These are phyloP conservation scores for Tridacna gigas DNA, from an alignment of 2,888 invertebrate genomes.

Conservation along the genomic window DNA sequence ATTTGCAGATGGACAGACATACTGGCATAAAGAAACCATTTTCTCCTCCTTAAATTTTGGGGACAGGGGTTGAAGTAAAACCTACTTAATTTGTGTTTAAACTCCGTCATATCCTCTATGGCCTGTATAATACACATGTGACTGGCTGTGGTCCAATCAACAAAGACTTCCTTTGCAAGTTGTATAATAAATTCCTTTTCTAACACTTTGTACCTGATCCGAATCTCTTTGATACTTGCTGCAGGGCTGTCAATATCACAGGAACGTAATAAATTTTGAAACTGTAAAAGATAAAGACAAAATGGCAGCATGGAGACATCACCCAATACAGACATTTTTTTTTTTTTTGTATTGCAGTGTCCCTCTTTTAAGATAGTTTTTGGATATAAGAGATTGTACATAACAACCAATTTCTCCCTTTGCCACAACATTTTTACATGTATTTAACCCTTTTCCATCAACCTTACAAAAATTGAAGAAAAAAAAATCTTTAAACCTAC, in stretches of 20 bases:
- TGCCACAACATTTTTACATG: not conserved
- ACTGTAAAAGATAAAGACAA: constrained; percentile 48
- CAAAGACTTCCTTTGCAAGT: constrained; percentile 72
- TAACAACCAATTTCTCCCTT: not conserved
- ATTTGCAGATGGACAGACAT: no score
- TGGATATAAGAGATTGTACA: not conserved
- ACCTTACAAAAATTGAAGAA: no score
- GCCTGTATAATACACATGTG: constrained; percentile 81
- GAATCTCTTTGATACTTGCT: constrained; percentile 70
- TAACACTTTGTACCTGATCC: constrained; percentile 65
- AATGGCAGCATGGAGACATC: no score
- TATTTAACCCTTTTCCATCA: not conserved
- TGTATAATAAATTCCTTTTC: constrained; percentile 74
- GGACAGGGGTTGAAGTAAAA: not conserved
- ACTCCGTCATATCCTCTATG: constrained; percentile 73
- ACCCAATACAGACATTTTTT: no score
- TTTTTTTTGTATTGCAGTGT: no score
- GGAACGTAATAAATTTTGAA: constrained; percentile 62
- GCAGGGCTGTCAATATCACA: constrained; percentile 68
- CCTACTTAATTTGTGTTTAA: constrained; percentile 66
- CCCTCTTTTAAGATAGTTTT: no score
- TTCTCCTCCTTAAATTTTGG: no score
- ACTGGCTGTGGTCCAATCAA: constrained; percentile 78
- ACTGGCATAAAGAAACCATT: no score
- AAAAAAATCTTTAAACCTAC: no score